Evolutionary conservation across 2,888 invertebrate genomes (phyloP), one percentile per base, ranked within the genome.

Genomic region (Drosophila putrida): DNA sequence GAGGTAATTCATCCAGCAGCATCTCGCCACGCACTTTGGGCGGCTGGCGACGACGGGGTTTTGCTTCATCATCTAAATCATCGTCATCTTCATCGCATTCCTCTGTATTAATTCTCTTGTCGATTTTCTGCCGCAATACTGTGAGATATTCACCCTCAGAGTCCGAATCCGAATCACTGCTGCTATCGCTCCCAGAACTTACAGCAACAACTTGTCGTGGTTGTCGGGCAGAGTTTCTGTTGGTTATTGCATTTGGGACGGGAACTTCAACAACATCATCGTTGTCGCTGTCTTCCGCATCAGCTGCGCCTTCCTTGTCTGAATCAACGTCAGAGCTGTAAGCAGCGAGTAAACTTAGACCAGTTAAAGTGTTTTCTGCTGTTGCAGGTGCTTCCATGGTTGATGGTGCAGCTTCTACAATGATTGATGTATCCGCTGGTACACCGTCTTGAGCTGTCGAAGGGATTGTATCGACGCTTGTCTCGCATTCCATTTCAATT

Each of bases 1-100:
- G 96, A 0, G 97, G 97, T 65, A 97, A 93, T 87, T 97, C 95
- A 63, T 95, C 95, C 5, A 96, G 66, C 1, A 88, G 53, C 67
- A 92, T 71, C 77, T 93, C 92, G 4, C 93, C 93, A 6, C 91
- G 90, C 0, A 90, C 92, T 10, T 83, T 90, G 6, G 90, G 90
- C 4, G 90, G 84, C 13, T 85, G 87, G 0, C 84, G 77, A 6
- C 75, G 85, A 4, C 72, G 78, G 0, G 74, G 57, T 0, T 69
- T 65, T 13, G 73, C 50, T 8, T 75, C 82, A 4, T 72, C 75
- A 0, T 79, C 78, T 4, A 64, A 77, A 13, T 82, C 83, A 6
- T 87, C 82, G 0, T 89, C 90, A 9, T 89, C 90, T 2, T 90
- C 91, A 9, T 89, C 90, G 15, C 82, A 84, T 1, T 74, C 88